Evolutionary conservation across 1,140 invertebrate species (phyloP).

Genomic region (Polypedilum pembai): DNA sequence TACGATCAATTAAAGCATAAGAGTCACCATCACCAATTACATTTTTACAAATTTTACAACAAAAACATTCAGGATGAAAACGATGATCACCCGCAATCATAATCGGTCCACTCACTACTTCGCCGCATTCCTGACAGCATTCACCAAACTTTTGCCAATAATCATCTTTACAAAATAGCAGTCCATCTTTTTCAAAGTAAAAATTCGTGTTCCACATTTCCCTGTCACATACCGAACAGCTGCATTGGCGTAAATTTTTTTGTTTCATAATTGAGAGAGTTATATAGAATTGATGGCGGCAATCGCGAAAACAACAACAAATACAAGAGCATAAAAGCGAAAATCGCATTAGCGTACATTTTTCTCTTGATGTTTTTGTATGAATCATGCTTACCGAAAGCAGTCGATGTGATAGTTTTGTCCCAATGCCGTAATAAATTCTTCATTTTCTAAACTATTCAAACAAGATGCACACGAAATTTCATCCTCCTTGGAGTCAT

Average conservation of each 20-base stretch:
- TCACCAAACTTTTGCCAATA: slow-evolving; percentile 85
- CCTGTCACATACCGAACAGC: slow-evolving; percentile 79
- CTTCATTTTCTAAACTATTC: slow-evolving; percentile 64
- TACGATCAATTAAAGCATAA: slow-evolving; percentile 81
- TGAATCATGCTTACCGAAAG: slow-evolving; percentile 55
- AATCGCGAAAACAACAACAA: too few relatives aligned
- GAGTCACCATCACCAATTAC: slow-evolving; percentile 88
- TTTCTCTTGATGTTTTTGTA: not conserved
- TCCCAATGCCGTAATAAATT: slow-evolving; percentile 67
- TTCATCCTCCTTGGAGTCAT: slow-evolving; percentile 32
- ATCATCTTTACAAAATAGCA: slow-evolving; percentile 82
- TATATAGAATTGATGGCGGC: too few relatives aligned
- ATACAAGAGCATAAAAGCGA: too few relatives aligned
- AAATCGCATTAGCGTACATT: too few relatives aligned
- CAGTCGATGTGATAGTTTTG: slow-evolving; percentile 84
- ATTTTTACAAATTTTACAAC: slow-evolving; percentile 68
- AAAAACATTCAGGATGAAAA: slow-evolving; percentile 93
- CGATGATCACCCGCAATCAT: slow-evolving; percentile 91
- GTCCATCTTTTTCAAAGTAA: slow-evolving; percentile 88
- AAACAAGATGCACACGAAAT: slow-evolving; percentile 61
- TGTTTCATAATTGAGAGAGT: too few relatives aligned
- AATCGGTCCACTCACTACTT: slow-evolving; percentile 83
- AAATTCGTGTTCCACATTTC: slow-evolving; percentile 64
- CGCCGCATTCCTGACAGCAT: slow-evolving; percentile 76
- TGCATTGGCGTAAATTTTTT: slow-evolving; percentile 38